phyloP scores from a whole-genome alignment of 1,140 invertebrate species.

The Diorhabda sublineata region DNA sequence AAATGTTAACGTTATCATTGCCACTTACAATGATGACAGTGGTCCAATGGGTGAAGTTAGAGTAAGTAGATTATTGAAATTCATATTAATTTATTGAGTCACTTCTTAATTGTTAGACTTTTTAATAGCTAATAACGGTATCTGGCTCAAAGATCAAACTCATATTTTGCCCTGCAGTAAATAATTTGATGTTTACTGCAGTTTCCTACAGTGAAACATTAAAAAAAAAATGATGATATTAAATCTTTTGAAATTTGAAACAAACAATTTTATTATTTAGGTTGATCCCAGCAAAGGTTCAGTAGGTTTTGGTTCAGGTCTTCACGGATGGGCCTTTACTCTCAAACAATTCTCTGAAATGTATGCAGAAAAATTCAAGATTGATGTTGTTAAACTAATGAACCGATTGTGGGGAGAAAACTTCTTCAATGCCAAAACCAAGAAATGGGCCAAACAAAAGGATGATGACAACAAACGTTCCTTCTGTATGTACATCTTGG shows the following conservation, averaged over 20 bases:
- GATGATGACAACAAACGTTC: slow-evolving; percentile 89
- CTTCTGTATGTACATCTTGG: slow-evolving; percentile 97
- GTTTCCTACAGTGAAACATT: slow-evolving; percentile 38
- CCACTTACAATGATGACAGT: slow-evolving; percentile 95
- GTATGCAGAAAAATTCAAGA: slow-evolving; percentile 98
- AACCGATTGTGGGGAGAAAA: slow-evolving; percentile 95
- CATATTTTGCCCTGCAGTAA: slow-evolving; percentile 38
- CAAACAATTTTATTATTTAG: slow-evolving; percentile 43
- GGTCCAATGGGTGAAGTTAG: slow-evolving; percentile 99
- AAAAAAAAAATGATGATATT: background rate
- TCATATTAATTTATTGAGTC: slow-evolving; percentile 9
- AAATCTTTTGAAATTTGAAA: background rate
- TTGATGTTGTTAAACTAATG: slow-evolving; percentile 96
- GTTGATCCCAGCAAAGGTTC: slow-evolving; percentile 96
- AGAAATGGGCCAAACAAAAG: slow-evolving; percentile 96
- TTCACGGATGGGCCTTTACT: slow-evolving; percentile 99
- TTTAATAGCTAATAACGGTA: slow-evolving; percentile 20
- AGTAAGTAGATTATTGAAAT: slow-evolving; percentile 51
- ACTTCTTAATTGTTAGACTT: background rate
- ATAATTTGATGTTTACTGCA: slow-evolving; percentile 29
- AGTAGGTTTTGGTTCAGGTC: slow-evolving; percentile 97
- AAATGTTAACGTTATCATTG: slow-evolving; percentile 99
- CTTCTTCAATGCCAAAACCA: slow-evolving; percentile 95
- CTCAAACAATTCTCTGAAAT: slow-evolving; percentile 99
- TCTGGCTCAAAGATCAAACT: slow-evolving; percentile 33